phyloP scores from a whole-genome alignment of 2,113 vertebrate species.

The Haemorhous mexicanus region DNA sequence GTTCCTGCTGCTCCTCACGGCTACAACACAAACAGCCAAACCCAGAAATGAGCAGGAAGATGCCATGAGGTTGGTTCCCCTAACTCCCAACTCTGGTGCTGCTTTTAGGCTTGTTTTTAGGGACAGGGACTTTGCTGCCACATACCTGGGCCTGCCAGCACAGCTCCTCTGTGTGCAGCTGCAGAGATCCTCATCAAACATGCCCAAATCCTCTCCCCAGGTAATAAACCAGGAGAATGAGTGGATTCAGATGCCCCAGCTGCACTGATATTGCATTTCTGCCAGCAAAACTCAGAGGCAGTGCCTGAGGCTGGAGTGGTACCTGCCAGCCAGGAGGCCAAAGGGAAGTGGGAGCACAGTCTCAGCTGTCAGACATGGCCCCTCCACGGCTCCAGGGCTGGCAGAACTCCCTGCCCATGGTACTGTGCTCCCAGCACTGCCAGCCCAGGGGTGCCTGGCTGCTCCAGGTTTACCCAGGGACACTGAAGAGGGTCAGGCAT shows the following conservation, averaged over 20 bases:
- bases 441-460: not conserved
- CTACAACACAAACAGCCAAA: not conserved
- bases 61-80: not conserved
- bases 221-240: not conserved
- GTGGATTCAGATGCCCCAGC: not conserved
- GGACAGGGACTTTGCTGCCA: not conserved
- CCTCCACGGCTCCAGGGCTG: not conserved
- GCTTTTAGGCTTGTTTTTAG: not conserved
- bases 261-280: not conserved
- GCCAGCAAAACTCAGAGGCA: not conserved
- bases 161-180: rapidly evolving
- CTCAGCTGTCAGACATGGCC: rapidly evolving
- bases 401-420: not conserved
- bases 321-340: not conserved
- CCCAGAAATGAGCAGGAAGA: rapidly evolving
- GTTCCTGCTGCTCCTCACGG: not conserved
- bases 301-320: not conserved
- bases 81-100: rapidly evolving
- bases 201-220: not conserved
- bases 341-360: not conserved
- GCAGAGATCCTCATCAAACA: not conserved
- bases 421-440: not conserved
- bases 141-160: not conserved
- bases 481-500: not conserved
- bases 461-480: not conserved